Conservation (phyloP, 2,888 invertebrate species). For the Pherbina coryleti region DNA sequence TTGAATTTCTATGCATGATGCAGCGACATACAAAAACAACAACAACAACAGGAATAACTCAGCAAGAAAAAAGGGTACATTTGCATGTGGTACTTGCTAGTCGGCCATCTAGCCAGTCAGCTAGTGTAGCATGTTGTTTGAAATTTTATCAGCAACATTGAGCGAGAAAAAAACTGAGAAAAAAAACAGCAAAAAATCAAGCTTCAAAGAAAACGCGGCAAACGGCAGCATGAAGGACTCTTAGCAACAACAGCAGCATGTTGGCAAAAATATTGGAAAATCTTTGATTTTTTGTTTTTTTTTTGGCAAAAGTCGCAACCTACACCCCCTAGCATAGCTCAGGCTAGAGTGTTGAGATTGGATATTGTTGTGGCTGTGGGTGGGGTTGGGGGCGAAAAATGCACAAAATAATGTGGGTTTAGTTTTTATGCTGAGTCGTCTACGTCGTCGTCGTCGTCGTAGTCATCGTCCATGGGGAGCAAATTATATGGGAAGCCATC, state of each 20-base stretch:
- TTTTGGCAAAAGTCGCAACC: neutral
- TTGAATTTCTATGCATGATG: conserved; percentile 32
- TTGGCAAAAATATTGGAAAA: conserved; percentile 3
- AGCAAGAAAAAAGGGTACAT: neutral
- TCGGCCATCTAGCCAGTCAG: too few species aligned
- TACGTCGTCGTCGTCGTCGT: too few species aligned
- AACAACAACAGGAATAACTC: neutral
- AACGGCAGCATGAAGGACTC: neutral
- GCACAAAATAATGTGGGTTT: neutral
- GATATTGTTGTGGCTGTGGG: too few species aligned
- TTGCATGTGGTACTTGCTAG: neutral
- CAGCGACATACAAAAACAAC: neutral
- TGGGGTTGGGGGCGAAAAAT: too few species aligned
- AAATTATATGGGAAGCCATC: conserved; percentile 4
- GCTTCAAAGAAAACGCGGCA: neutral
- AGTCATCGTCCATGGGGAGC: neutral
- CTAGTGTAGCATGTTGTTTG: conserved; percentile 21
- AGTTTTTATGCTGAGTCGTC: neutral
- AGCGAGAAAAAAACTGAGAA: neutral
- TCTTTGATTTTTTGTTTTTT: neutral
- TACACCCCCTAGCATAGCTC: too few species aligned
- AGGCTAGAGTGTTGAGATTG: neutral
- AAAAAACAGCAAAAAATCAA: too few species aligned
- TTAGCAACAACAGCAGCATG: neutral
- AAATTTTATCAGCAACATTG: conserved; percentile 18